These are phyloP conservation scores for Dolomedes plantarius DNA, from an alignment of 2,888 invertebrate species.

Conservation along the genomic window DNA sequence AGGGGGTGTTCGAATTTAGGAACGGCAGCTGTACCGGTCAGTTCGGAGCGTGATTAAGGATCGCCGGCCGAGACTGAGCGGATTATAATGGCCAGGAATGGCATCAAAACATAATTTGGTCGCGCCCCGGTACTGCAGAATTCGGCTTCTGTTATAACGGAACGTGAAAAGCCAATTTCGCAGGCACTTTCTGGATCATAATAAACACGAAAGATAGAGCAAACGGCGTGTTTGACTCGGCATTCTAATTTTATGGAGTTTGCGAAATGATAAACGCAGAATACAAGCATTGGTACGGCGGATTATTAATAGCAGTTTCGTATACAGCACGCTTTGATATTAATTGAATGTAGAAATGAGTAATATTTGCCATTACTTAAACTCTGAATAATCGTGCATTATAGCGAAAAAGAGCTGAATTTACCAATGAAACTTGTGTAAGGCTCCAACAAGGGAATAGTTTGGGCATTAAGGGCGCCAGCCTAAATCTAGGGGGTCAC, in stretches of 20 bases:
- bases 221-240: conserved; percentile 12
- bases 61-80: conserved; percentile 42
- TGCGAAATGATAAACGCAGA: conserved; percentile 14
- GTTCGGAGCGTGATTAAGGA: conserved; percentile 45
- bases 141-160: background rate
- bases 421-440: background rate
- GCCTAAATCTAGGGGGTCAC: background rate
- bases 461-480: background rate
- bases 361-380: conserved; percentile 14
- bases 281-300: background rate
- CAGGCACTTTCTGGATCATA: conserved; percentile 15
- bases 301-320: background rate
- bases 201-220: conserved; percentile 15
- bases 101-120: conserved; percentile 67
- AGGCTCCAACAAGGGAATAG: background rate
- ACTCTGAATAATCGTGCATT: conserved; percentile 5
- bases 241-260: conserved; percentile 14
- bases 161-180: conserved; percentile 36
- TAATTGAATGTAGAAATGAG: conserved; percentile 14
- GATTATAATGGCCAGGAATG: conserved; percentile 67
- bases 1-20: conserved; percentile 4
- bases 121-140: conserved; percentile 8
- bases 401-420: background rate
- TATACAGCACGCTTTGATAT: background rate
- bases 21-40: conserved; percentile 64